Conservation (phyloP, 2,113 vertebrate genomes). For the Python bivittatus region DNA sequence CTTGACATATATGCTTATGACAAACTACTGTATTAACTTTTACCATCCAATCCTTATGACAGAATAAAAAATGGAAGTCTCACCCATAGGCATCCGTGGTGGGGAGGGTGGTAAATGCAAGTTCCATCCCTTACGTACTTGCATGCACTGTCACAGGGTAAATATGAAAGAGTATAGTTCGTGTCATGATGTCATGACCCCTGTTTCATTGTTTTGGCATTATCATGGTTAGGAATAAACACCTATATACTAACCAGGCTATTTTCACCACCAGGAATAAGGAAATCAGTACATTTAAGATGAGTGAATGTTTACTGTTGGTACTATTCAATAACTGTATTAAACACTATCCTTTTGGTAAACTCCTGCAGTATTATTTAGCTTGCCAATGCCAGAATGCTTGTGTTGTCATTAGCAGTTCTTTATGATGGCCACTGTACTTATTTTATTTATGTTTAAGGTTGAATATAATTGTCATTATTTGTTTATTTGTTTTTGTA, state of each 20-base stretch:
- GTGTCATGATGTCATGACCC: background rate
- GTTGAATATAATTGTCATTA: background rate
- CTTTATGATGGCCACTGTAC: background rate
- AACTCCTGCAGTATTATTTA: background rate
- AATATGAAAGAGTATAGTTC: background rate
- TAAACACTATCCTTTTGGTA: background rate
- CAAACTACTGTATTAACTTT: background rate
- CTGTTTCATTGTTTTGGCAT: background rate
- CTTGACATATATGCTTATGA: background rate
- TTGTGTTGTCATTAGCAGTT: background rate
- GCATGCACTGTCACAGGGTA: background rate
- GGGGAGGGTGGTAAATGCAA: background rate
- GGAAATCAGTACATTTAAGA: background rate
- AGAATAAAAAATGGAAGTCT: background rate
- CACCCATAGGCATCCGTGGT: background rate
- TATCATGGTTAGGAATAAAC: background rate
- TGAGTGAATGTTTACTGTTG: background rate
- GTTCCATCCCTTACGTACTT: background rate
- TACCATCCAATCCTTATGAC: background rate
- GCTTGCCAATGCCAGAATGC: background rate
- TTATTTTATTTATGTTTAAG: background rate
- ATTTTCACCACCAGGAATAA: background rate
- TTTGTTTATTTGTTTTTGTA: background rate
- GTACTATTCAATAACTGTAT: background rate
- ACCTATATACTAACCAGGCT: background rate